Evolutionary conservation across 1,140 invertebrate species (phyloP).

Genomic region (Drosophila oshimai): DNA sequence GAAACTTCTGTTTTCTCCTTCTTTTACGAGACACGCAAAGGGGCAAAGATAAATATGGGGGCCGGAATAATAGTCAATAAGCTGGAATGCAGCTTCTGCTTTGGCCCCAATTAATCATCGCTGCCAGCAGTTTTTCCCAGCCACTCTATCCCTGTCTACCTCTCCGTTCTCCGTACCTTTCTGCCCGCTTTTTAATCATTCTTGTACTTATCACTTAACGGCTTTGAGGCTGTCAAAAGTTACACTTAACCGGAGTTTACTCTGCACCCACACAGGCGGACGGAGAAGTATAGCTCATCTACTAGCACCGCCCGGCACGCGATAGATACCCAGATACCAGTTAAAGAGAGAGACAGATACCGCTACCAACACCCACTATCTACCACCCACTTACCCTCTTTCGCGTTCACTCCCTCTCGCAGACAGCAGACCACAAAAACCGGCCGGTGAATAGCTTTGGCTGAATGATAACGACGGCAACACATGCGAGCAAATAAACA

Average conservation of each 20-base stretch:
- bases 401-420: neutral
- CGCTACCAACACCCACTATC: constrained; percentile 1
- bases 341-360: neutral
- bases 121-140: constrained; percentile 32
- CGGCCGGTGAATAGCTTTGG: constrained; percentile 58
- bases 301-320: constrained; percentile 23
- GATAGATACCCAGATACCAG: constrained; percentile 1
- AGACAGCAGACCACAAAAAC: constrained; percentile 36
- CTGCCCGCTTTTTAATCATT: constrained; percentile 23
- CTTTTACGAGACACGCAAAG: constrained; percentile 4
- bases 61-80: constrained; percentile 24
- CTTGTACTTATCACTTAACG: constrained; percentile 50
- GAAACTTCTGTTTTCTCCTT: neutral
- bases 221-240: constrained; percentile 64
- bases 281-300: neutral
- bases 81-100: constrained; percentile 41
- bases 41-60: neutral
- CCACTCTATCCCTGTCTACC: neutral
- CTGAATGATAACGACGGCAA: constrained; percentile 64
- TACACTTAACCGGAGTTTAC: constrained; percentile 50
- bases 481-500: constrained; percentile 65
- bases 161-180: constrained; percentile 4
- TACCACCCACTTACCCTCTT: neutral
- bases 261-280: constrained; percentile 3
- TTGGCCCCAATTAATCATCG: constrained; percentile 41